A percentile compares a stretch with the other conserved stretches of the same genome.
Evolutionary conservation across 2,797 vertebrate species (phyloP).

Genomic region (Gymnoscopelus microlampas): DNA sequence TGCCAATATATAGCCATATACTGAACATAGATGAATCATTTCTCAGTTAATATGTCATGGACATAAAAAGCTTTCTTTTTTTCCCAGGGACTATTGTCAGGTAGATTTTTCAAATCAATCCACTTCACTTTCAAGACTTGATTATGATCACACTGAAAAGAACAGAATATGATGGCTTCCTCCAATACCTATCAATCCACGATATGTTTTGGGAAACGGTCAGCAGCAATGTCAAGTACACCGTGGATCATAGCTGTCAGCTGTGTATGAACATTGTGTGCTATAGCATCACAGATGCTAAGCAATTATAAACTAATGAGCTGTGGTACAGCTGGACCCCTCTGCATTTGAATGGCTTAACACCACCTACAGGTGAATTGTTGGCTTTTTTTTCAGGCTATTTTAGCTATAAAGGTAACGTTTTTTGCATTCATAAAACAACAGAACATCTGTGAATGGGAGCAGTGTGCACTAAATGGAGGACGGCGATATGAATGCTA

Average conservation of each 20-base stretch:
- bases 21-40: no score
- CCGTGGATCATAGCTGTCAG: background rate
- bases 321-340: background rate
- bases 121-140: no score
- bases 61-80: no score
- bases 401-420: background rate
- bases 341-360: conserved; percentile 17
- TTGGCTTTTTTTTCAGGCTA: conserved; percentile 12
- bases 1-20: no score
- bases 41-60: no score
- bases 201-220: no score
- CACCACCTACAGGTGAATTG: conserved; percentile 6
- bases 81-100: no score
- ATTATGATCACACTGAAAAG: no score
- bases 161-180: no score
- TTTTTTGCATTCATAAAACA: conserved; percentile 34
- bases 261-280: background rate
- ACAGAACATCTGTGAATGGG: conserved; percentile 27
- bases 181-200: no score
- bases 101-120: no score
- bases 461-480: conserved; percentile 8
- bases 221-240: no score
- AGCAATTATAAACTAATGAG: conserved; percentile 25
- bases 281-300: conserved; percentile 13
- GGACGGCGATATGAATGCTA: conserved; percentile 14